Base-by-base conservation (phyloP, 2,797 vertebrate species). In the Hirundo rustica region DNA sequence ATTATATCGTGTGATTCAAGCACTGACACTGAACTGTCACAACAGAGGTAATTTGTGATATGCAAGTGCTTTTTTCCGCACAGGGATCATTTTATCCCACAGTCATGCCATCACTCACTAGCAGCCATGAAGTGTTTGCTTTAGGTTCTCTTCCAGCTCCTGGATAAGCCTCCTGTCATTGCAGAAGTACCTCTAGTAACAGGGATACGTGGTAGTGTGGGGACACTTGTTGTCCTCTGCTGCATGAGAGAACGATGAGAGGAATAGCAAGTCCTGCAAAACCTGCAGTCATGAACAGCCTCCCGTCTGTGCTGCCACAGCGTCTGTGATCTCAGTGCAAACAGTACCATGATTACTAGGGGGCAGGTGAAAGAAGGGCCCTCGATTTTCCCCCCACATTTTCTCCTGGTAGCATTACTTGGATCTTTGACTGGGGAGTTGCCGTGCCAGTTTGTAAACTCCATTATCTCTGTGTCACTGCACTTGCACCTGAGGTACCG, bases 21-120 rank as follows among this genome's bases (percentile, higher is more conserved):
- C 71, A 70, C 36, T 89, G 94, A 85, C 76, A 78, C 3, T 8
- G 10, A 64, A 53, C 72, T 81, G 80, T 80, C 74, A 91, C 83
- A 93, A 77, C 66, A 94, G 70, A 92, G 80, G 54, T 66, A 48
- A 57, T 88, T 81, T 93, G 67, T 91, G 81, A 86, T 94, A 82
- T 48, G 36, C 40, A 64, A 62, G 67, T 2, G 1, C 8, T 76
- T 74, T 81, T 81, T 85, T 80, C 38, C 64, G 74, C 62, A 45
- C 11, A 36, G 53, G 74, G 36, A 73, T 22, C 74, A 44, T 87
- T 94, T 88, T 80, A 42, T 95, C 68, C 38, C 40, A 42, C 5
- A 7, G 20, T 71, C n/a, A 58, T 7, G 8, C 32, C 53, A 61
- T 92, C 76, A 72, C 36, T 88, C 61, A n/a, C 27, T 74, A 57